phyloP scores from a whole-genome alignment of 2,113 vertebrate genomes.

The Labrus mixtus region DNA sequence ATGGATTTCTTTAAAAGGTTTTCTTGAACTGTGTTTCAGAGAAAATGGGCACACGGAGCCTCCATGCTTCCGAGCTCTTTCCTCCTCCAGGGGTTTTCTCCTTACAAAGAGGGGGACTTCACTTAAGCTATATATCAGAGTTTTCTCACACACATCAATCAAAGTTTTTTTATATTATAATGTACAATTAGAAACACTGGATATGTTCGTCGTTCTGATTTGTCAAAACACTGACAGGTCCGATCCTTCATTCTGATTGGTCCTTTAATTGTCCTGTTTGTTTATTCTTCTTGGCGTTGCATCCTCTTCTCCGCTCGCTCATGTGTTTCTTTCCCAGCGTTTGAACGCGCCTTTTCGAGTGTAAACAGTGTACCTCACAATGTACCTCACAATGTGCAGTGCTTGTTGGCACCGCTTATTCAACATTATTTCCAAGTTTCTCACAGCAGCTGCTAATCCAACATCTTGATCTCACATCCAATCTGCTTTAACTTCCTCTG shows the following conservation, averaged over 20 bases:
- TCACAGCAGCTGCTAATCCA: background rate
- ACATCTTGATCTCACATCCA: background rate
- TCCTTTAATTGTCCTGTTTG: slow-evolving; percentile 2
- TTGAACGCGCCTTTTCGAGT: slow-evolving; percentile 16
- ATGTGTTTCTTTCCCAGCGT: background rate
- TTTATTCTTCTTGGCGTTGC: background rate
- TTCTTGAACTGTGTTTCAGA: slow-evolving; percentile 10
- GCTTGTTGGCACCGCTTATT: background rate
- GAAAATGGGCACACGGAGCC: background rate
- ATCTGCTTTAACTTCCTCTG: background rate
- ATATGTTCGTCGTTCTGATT: slow-evolving; percentile 32
- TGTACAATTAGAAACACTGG: slow-evolving; percentile 69
- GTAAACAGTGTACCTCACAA: slow-evolving; percentile 52
- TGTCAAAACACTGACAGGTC: slow-evolving; percentile 7
- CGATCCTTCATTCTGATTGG: slow-evolving; percentile 33
- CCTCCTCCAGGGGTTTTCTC: slow-evolving; percentile 1
- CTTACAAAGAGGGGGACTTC: slow-evolving; percentile 21
- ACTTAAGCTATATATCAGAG: slow-evolving; percentile 41
- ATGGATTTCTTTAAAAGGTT: slow-evolving; percentile 3
- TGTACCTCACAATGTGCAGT: slow-evolving; percentile 27
- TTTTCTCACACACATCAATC: slow-evolving; percentile 52
- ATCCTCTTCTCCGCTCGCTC: background rate
- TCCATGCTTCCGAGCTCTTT: background rate
- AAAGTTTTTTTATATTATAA: slow-evolving; percentile 43
- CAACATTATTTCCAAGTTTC: background rate